These are phyloP conservation scores for Crocallis elinguaria DNA, from an alignment of 2,888 invertebrate genomes.

Conservation along the genomic window DNA sequence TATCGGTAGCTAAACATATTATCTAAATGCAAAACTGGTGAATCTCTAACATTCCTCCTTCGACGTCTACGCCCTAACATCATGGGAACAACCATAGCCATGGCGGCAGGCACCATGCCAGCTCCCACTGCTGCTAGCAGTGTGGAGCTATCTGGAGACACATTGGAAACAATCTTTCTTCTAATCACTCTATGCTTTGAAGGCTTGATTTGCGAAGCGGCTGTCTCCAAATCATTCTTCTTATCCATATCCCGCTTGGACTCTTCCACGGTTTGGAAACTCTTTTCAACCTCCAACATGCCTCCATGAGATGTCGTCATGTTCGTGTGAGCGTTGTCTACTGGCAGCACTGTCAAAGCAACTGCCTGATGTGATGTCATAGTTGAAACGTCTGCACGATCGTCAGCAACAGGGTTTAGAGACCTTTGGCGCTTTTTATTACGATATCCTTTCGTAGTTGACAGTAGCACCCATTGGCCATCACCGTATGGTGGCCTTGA, in stretches of 20 bases:
- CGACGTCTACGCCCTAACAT: conserved; percentile 85
- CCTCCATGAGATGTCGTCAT: conserved; percentile 90
- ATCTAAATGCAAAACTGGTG: conserved; percentile 49
- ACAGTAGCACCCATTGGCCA: conserved; percentile 91
- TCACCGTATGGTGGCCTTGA: conserved; percentile 87
- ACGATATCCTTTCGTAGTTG: conserved; percentile 91
- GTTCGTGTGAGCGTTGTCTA: conserved; percentile 85
- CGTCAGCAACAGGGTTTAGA: conserved; percentile 54
- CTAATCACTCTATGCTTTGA: conserved; percentile 60
- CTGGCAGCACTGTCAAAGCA: conserved; percentile 89
- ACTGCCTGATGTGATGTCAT: conserved; percentile 83
- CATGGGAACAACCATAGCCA: conserved; percentile 92
- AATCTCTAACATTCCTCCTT: conserved; percentile 54
- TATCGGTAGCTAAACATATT: conserved; percentile 52
- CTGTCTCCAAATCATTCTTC: conserved; percentile 62
- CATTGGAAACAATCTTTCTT: conserved; percentile 64
- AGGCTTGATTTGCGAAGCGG: conserved; percentile 61
- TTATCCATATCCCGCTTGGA: conserved; percentile 74
- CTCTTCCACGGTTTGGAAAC: conserved; percentile 89
- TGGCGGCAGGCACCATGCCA: conserved; percentile 91
- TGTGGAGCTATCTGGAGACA: conserved; percentile 84
- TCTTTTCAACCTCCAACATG: conserved; percentile 89
- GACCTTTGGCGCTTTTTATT: conserved; percentile 80
- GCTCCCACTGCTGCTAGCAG: conserved; percentile 90
- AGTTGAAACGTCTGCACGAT: conserved; percentile 56